Base-by-base conservation (phyloP, 2,888 invertebrate genomes). In the Cantharis rufa region DNA sequence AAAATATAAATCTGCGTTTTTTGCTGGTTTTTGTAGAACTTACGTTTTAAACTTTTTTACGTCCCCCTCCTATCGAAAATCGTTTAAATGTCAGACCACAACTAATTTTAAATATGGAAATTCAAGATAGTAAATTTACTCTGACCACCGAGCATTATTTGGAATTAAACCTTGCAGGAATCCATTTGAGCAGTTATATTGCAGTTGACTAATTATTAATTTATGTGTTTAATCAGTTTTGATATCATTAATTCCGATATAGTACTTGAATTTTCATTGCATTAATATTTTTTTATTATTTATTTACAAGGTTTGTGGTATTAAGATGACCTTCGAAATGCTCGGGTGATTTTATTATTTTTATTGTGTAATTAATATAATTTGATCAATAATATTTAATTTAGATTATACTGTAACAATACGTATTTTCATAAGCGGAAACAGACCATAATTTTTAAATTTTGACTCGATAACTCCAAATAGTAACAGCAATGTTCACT, bases 1-100 rank as follows among this genome's bases (percentile, higher is more conserved):
- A 62, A 66, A 71, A 75, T 32, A 68, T 48, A 48, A 69, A 27
- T 62, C 16, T 27, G 32, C 68, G 27, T 72, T 72, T 69, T 13
- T 68, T 62, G 27, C 15, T 28, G 27, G 73, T 68, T 28, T 69
- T 28, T 69, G 73, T 73, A 48, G 69, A 15, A 24, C 10, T 61
- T 69, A n/a, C 13, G 4, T 32, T 48, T 72, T 66, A 15, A n/a
- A n/a, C 9, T 66, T 66, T 21, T 13, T 7, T 5, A 32, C 4
- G n/a, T 1, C n/a, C 48, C 7, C 0, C 0, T 48, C 48, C 7
- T 1, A 28, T 2, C 2, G 7, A n/a, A n/a, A 48, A 7, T n/a
- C 2, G 1, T 32, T 32, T 32, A 32, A 13, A n/a, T 32, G 5
- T 21, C 21, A 4, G 21, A 21, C 21, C 4, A 21, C n/a, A n/a